Percentiles rank a stretch among this genome's conserved stretches.
phyloP scores from a whole-genome alignment of 2,888 invertebrate genomes.

The Zonitis immaculata region DNA sequence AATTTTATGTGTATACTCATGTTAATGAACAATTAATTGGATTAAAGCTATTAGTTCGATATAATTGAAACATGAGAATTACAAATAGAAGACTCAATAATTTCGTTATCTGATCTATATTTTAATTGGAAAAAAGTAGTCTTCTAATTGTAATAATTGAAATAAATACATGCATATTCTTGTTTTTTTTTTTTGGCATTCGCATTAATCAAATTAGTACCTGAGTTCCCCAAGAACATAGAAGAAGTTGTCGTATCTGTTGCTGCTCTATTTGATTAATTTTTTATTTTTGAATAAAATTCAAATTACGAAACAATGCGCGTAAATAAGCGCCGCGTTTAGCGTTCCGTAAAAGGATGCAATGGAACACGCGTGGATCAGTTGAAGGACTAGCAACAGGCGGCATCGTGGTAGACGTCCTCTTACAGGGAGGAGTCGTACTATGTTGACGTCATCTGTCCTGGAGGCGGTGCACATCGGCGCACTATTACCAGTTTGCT shows the following conservation, averaged over 20 bases:
- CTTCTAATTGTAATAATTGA: background rate
- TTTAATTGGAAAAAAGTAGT: too few relatives aligned
- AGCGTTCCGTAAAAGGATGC: slow-evolving; percentile 30
- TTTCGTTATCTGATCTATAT: too few relatives aligned
- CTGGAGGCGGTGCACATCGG: slow-evolving; percentile 46
- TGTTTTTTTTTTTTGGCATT: background rate
- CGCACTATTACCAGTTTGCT: slow-evolving; percentile 42
- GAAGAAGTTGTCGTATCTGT: slow-evolving; percentile 25
- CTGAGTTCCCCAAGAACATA: slow-evolving; percentile 42
- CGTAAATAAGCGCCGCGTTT: slow-evolving; percentile 23
- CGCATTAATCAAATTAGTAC: slow-evolving; percentile 22
- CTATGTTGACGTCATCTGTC: slow-evolving; percentile 42
- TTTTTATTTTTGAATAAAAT: background rate
- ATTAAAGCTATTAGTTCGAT: too few relatives aligned
- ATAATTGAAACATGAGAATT: too few relatives aligned
- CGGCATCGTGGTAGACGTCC: slow-evolving; percentile 43
- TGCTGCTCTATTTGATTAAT: slow-evolving; percentile 2
- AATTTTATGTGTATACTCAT: too few relatives aligned
- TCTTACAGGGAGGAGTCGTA: slow-evolving; percentile 44
- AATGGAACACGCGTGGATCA: slow-evolving; percentile 41
- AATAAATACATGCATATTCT: background rate
- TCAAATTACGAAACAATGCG: slow-evolving; percentile 12
- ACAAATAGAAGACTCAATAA: too few relatives aligned
- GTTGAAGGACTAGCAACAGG: slow-evolving; percentile 50
- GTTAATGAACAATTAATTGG: too few relatives aligned